These are phyloP conservation scores for Gymnarchus niloticus DNA, from an alignment of 2,113 vertebrate species.

Conservation along the genomic window DNA sequence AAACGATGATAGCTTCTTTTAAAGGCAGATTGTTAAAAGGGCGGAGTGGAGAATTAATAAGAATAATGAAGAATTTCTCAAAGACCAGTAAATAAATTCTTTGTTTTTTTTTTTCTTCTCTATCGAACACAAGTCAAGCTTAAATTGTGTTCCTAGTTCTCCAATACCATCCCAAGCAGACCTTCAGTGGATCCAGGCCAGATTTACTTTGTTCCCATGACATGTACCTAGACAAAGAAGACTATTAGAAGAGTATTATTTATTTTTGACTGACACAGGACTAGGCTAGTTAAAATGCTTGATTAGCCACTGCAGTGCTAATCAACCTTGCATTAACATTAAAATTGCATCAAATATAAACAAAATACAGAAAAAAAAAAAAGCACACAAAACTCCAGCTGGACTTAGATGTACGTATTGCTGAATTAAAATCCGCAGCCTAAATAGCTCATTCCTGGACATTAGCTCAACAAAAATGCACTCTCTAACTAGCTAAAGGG, in stretches of 20 bases:
- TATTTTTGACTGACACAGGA: background rate
- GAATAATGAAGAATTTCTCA: background rate
- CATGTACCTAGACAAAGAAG: no score
- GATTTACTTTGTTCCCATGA: background rate
- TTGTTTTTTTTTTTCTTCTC: background rate
- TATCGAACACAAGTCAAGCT: background rate
- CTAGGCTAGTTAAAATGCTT: background rate
- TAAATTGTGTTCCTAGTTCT: background rate
- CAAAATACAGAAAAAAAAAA: background rate
- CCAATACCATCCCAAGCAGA: background rate
- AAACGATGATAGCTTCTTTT: background rate
- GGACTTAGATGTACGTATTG: background rate
- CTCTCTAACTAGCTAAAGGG: background rate
- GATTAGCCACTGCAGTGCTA: background rate
- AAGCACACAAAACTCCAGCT: background rate
- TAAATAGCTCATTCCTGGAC: background rate
- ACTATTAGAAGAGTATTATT: background rate
- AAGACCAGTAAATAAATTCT: background rate
- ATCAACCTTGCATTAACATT: background rate
- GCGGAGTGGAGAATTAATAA: no score
- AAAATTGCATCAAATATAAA: background rate
- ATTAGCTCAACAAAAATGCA: background rate
- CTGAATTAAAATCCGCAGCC: background rate
- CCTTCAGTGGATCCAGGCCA: background rate
- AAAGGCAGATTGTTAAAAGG: background rate